A percentile compares a stretch with the other conserved stretches of the same genome.
These are phyloP conservation scores for Yponomeuta cagnagella DNA, from an alignment of 2,888 invertebrate genomes.

Conservation along the genomic window DNA sequence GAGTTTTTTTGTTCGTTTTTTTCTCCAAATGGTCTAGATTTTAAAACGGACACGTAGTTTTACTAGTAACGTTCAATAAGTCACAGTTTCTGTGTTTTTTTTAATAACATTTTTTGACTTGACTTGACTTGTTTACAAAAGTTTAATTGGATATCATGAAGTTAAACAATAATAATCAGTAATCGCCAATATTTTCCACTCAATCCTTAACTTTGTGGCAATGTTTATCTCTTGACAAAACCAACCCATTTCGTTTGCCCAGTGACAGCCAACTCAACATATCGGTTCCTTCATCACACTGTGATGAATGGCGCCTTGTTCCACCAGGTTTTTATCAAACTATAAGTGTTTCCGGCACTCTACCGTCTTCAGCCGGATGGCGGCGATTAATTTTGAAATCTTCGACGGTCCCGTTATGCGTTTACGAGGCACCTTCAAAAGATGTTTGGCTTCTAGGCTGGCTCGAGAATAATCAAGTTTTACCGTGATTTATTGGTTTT, in stretches of 20 bases:
- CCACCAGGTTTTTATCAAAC: constrained; percentile 42
- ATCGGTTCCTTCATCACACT: constrained; percentile 4
- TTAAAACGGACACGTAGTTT: too few species aligned
- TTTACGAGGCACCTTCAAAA: constrained; percentile 5
- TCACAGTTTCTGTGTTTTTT: too few species aligned
- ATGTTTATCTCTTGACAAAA: background rate
- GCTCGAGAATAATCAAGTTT: background rate
- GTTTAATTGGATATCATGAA: too few species aligned
- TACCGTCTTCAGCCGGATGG: constrained; percentile 50
- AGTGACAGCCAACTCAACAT: background rate
- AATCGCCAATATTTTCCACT: too few species aligned
- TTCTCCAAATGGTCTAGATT: too few species aligned
- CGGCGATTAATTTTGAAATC: constrained; percentile 47
- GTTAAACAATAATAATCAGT: too few species aligned
- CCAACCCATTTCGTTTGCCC: background rate
- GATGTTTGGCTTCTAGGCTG: background rate
- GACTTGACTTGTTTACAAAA: too few species aligned
- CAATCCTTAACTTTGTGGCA: too few species aligned
- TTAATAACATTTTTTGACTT: too few species aligned
- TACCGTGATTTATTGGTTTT: background rate
- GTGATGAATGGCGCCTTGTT: constrained; percentile 23
- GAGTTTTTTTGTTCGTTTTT: too few species aligned
- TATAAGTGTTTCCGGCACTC: constrained; percentile 52
- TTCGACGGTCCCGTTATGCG: constrained; percentile 27
- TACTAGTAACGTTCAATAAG: too few species aligned